Evolutionary conservation across 1,140 invertebrate genomes (phyloP).

Genomic region (Bombus waltoni): DNA sequence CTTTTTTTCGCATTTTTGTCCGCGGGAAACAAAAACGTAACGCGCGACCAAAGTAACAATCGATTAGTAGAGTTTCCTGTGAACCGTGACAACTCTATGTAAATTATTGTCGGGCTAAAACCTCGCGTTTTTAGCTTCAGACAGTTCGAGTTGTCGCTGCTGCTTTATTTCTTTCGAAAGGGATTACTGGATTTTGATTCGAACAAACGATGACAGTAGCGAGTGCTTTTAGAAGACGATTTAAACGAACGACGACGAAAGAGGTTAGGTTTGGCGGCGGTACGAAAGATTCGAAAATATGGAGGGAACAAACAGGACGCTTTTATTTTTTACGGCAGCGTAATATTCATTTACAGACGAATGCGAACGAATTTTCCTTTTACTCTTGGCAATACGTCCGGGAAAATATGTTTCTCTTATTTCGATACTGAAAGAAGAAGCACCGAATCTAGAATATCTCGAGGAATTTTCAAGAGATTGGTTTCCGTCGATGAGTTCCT

Average conservation of each 20-base stretch:
- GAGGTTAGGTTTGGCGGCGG: neutral
- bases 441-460: neutral
- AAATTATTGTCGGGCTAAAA: neutral
- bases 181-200: neutral
- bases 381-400: neutral
- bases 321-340: neutral
- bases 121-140: neutral
- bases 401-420: slow-evolving; percentile 6
- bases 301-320: neutral
- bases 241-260: neutral
- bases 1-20: neutral
- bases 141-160: neutral
- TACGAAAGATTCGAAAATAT: neutral
- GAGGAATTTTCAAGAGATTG: slow-evolving; percentile 8
- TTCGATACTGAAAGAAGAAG: neutral
- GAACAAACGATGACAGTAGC: neutral
- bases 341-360: neutral
- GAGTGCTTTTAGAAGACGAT: neutral
- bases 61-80: slow-evolving; percentile 27
- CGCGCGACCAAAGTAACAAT: slow-evolving; percentile 20
- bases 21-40: slow-evolving; percentile 5
- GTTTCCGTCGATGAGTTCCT: neutral
- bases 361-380: neutral
- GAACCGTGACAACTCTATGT: slow-evolving; percentile 17
- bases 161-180: no score